These are phyloP conservation scores for Malurus melanocephalus DNA, from an alignment of 2,113 vertebrate species.

Conservation along the genomic window DNA sequence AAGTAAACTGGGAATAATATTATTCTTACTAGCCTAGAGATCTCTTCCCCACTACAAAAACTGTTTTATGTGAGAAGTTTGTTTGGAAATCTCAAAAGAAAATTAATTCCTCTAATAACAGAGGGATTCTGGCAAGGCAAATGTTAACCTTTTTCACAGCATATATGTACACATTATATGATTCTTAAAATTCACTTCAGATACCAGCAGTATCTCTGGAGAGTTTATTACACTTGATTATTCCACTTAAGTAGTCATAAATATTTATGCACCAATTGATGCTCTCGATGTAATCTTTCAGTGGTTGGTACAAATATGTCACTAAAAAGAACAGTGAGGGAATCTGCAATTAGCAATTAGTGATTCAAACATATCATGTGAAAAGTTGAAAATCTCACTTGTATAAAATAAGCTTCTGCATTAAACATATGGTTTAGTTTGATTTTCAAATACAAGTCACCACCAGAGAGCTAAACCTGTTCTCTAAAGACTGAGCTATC, in stretches of 20 bases:
- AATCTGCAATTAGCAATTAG: conserved; percentile 55
- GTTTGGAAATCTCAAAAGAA: not conserved
- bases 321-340: conserved; percentile 26
- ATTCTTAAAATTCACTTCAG: conserved; percentile 38
- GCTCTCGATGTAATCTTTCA: conserved; percentile 55
- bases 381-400: conserved; percentile 42
- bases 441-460: not conserved
- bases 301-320: conserved; percentile 47
- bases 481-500: not conserved
- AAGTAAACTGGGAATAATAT: not conserved
- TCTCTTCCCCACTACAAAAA: not conserved
- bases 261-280: conserved; percentile 58
- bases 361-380: not conserved
- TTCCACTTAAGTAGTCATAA: conserved; percentile 61
- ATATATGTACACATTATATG: not conserved
- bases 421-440: conserved; percentile 10
- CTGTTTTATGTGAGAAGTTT: not conserved
- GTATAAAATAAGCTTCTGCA: not conserved
- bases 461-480: not conserved
- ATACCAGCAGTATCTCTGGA: conserved; percentile 19
- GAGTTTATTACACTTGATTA: conserved; percentile 58
- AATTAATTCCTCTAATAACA: not conserved
- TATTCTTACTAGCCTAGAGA: not conserved
- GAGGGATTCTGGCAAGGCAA: conserved; percentile 12
- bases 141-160: conserved; percentile 38